Conservation (phyloP, 1,140 invertebrate species). For the Drosophila busckii region DNA sequence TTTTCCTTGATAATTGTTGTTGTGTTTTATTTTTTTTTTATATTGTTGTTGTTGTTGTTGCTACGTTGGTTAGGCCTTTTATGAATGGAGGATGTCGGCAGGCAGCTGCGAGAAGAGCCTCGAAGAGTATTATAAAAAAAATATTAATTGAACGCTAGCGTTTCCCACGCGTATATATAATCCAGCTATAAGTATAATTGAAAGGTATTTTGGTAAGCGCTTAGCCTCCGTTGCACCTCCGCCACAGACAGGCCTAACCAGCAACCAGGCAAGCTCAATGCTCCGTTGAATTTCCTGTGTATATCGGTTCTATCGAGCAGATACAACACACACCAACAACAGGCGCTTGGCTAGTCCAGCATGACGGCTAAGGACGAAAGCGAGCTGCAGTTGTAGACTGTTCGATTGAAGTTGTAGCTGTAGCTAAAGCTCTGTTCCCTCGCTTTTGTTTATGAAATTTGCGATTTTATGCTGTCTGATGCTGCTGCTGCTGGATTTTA, state of each 20-base stretch:
- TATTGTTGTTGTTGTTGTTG: neutral
- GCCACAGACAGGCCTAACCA: conserved; percentile 72
- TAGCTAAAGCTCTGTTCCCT: conserved; percentile 10
- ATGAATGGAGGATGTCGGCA: conserved; percentile 44
- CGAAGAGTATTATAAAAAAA: too few relatives aligned
- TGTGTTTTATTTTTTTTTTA: conserved; percentile 6
- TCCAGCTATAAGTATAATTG: too few relatives aligned
- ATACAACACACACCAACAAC: conserved; percentile 51
- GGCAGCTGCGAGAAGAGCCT: conserved; percentile 12
- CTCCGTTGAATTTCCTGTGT: conserved; percentile 12
- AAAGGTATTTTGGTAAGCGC: too few relatives aligned
- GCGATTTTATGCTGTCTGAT: neutral
- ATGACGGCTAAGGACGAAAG: conserved; percentile 43
- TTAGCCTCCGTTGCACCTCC: conserved; percentile 65
- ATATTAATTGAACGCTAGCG: too few relatives aligned
- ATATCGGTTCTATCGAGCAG: conserved; percentile 34
- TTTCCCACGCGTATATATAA: too few relatives aligned
- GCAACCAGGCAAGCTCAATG: conserved; percentile 39
- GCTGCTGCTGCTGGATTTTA: neutral
- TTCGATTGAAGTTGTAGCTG: neutral
- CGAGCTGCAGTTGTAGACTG: conserved; percentile 19
- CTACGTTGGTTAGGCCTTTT: conserved; percentile 32
- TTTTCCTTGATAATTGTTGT: conserved; percentile 7
- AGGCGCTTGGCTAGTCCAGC: conserved; percentile 58
- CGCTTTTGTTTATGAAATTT: conserved; percentile 6